A percentile compares a stretch with the other conserved stretches of the same genome.
Conservation (phyloP, 2,888 invertebrate genomes). For the Cantharis rustica region DNA sequence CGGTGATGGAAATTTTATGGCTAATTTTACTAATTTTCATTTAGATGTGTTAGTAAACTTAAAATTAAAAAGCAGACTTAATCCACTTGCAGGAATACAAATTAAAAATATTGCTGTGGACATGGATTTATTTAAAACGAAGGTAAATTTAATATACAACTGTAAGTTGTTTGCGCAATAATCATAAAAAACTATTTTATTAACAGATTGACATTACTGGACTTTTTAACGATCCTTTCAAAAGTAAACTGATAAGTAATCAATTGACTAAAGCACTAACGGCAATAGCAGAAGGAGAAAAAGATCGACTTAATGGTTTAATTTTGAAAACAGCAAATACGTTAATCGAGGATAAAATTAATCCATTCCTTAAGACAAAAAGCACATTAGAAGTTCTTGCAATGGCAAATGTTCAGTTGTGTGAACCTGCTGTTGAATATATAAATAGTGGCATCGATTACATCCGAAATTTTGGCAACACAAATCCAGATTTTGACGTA, state of each 20-base stretch:
- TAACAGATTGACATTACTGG: constrained; percentile 30
- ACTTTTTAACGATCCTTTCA: constrained; percentile 28
- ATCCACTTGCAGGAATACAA: background rate
- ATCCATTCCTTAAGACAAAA: background rate
- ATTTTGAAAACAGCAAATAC: background rate
- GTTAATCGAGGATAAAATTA: background rate
- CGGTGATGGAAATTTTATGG: background rate
- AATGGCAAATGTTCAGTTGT: background rate
- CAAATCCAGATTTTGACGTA: background rate
- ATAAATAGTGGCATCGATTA: background rate
- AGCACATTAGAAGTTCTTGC: background rate
- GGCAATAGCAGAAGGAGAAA: background rate
- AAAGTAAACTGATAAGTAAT: constrained; percentile 23
- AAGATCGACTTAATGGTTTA: background rate
- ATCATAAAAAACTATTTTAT: background rate
- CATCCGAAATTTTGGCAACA: background rate
- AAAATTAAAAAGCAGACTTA: background rate
- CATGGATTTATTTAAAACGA: constrained; percentile 9
- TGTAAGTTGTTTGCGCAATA: background rate
- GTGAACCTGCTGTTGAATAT: background rate
- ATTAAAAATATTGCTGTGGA: constrained; percentile 5
- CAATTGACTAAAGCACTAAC: constrained; percentile 9
- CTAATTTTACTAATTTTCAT: background rate
- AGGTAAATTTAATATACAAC: constrained; percentile 5
- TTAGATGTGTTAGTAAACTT: background rate